phyloP scores from a whole-genome alignment of 2,888 invertebrate genomes.

The Drosophila robusta region DNA sequence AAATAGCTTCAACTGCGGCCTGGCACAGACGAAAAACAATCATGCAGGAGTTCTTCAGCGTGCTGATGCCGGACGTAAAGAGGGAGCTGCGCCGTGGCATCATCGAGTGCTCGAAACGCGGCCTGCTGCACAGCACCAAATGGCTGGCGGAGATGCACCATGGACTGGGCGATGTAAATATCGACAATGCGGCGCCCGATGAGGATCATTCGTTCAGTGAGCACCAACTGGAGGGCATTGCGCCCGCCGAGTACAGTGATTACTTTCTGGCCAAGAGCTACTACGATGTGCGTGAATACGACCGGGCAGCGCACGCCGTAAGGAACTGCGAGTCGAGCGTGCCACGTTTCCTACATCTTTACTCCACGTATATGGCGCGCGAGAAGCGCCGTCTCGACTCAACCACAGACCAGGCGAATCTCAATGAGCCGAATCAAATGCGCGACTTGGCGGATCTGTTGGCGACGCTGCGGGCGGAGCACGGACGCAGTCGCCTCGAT shows the following conservation, averaged over 20 bases:
- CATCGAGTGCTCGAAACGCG: constrained; percentile 91
- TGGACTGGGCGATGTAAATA: constrained; percentile 89
- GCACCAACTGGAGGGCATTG: constrained; percentile 80
- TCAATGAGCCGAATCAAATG: constrained; percentile 83
- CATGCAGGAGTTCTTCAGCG: constrained; percentile 80
- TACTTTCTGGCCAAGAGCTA: constrained; percentile 94
- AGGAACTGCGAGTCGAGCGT: constrained; percentile 89
- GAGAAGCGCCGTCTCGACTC: constrained; percentile 96
- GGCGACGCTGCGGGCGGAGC: constrained; percentile 87
- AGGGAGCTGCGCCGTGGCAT: constrained; percentile 88
- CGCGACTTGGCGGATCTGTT: constrained; percentile 87
- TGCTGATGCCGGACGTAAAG: constrained; percentile 88
- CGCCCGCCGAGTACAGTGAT: constrained; percentile 87
- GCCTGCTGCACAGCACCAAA: constrained; percentile 92
- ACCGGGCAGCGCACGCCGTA: constrained; percentile 92
- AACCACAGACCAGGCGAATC: constrained; percentile 87
- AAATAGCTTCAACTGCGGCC: neutral
- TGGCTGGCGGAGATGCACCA: constrained; percentile 95
- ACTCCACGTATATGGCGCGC: constrained; percentile 94
- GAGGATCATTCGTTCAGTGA: constrained; percentile 58
- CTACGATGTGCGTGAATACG: constrained; percentile 96
- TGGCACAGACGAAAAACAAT: neutral
- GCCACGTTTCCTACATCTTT: constrained; percentile 93
- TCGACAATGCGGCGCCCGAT: constrained; percentile 50
- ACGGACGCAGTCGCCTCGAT: constrained; percentile 89